Conservation (phyloP, 2,888 invertebrate species). For the Cryptophagus acutangulus region DNA sequence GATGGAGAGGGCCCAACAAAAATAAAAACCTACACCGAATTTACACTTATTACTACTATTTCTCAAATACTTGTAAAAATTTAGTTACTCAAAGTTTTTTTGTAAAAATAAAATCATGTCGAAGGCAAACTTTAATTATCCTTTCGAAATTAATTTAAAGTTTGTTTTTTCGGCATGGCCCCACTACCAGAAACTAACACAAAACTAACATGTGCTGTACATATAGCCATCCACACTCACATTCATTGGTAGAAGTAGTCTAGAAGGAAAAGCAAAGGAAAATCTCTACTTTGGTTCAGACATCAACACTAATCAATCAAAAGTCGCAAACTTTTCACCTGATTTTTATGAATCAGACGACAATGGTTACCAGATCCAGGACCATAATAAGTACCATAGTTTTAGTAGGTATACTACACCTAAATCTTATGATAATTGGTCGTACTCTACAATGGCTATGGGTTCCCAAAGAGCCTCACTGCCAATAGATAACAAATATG, state of each 20-base stretch:
- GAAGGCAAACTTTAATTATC: background rate
- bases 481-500: conserved; percentile 32
- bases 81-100: too few species aligned
- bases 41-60: conserved; percentile 3
- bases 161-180: conserved; percentile 7
- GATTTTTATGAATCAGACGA: conserved; percentile 41
- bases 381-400: conserved; percentile 38
- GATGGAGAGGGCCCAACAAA: conserved; percentile 9
- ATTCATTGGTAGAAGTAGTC: conserved; percentile 48
- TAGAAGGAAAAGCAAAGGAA: conserved; percentile 41
- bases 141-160: background rate
- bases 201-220: conserved; percentile 47
- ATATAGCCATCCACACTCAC: conserved; percentile 44
- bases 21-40: conserved; percentile 19
- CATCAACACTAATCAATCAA: conserved; percentile 28
- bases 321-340: conserved; percentile 27
- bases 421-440: conserved; percentile 39
- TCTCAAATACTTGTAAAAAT: too few species aligned
- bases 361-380: conserved; percentile 27
- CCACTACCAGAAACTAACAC: conserved; percentile 39
- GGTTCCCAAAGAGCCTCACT: conserved; percentile 32
- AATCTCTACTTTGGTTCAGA: conserved; percentile 40
- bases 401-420: conserved; percentile 39
- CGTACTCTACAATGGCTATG: conserved; percentile 35
- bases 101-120: too few species aligned